Percentiles rank a stretch among this genome's conserved stretches.
phyloP scores from a whole-genome alignment of 2,113 vertebrate genomes.

The Mobula hypostoma region DNA sequence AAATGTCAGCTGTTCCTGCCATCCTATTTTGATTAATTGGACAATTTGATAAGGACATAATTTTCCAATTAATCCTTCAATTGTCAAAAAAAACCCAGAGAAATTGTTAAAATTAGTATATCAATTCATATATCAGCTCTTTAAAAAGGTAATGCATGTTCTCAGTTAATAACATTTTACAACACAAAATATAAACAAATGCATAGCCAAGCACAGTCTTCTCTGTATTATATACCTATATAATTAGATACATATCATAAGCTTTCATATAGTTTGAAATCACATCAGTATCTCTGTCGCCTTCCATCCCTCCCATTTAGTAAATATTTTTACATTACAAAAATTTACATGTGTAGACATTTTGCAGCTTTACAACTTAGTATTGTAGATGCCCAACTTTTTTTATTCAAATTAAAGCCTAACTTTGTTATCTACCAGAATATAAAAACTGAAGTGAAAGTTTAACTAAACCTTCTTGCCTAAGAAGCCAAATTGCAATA shows the following conservation, averaged over 20 bases:
- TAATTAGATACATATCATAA: neutral
- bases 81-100: neutral
- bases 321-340: slow-evolving; percentile 3
- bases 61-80: slow-evolving; percentile 9
- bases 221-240: slow-evolving; percentile 5
- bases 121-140: neutral
- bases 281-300: neutral
- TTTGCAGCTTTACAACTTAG: neutral
- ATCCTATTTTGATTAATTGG: neutral
- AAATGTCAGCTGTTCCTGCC: neutral
- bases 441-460: slow-evolving; percentile 6
- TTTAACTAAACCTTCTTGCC: neutral
- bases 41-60: neutral
- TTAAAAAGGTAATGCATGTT: neutral
- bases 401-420: neutral
- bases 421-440: neutral
- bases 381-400: neutral
- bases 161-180: neutral
- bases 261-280: neutral
- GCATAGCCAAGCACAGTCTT: neutral
- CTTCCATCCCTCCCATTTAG: neutral
- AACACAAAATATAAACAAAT: neutral
- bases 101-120: neutral
- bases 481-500: slow-evolving; percentile 9
- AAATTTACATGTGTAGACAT: slow-evolving; percentile 14